A percentile compares a stretch with the other conserved stretches of the same genome.
Conservation (phyloP, 2,888 invertebrate genomes). For the Trachelus iudaicus region DNA sequence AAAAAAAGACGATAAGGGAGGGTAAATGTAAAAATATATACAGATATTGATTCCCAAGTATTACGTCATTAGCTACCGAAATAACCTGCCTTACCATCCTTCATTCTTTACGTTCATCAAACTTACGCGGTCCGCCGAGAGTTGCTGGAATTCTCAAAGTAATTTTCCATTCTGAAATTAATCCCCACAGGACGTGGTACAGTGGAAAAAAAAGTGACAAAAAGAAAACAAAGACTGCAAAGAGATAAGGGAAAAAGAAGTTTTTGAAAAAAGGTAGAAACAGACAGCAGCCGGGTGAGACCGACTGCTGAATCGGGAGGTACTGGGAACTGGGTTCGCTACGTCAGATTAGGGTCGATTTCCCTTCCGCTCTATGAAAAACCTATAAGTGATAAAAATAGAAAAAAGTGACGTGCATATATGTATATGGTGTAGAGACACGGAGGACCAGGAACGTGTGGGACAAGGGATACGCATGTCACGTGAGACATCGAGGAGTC, state of each 20-base stretch:
- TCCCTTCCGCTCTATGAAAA: neutral
- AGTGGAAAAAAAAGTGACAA: neutral
- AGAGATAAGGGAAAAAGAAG: neutral
- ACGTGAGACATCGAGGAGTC: neutral
- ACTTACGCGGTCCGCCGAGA: neutral
- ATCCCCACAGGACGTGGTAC: neutral
- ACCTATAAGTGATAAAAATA: neutral
- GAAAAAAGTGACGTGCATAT: neutral
- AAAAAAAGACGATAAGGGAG: neutral
- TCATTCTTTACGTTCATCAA: neutral
- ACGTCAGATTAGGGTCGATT: neutral
- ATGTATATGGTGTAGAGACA: too few species aligned
- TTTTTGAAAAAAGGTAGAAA: neutral
- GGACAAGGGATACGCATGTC: neutral
- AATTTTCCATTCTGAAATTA: neutral
- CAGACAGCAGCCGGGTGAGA: neutral
- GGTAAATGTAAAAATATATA: neutral
- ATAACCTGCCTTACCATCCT: neutral
- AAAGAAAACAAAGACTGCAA: neutral
- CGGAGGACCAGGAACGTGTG: too few species aligned
- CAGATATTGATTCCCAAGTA: neutral
- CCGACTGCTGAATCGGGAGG: neutral
- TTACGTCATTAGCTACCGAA: neutral
- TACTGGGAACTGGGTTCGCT: neutral
- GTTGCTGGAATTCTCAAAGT: neutral